Conservation (phyloP, 53 echinoderm and acorn worm species). For the Echinometra lucunter region DNA sequence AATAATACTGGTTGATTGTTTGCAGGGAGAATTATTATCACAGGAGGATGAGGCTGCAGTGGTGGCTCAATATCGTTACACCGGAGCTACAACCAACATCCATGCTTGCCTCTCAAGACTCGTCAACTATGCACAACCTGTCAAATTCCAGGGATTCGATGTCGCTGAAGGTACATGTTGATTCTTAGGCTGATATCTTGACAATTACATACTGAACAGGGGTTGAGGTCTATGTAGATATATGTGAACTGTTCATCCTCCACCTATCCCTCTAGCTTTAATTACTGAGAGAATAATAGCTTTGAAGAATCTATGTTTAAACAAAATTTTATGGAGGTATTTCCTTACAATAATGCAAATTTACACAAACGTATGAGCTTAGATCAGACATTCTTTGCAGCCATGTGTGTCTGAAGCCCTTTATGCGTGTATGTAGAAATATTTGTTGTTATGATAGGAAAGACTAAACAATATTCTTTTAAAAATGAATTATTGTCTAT, state of each 20-base stretch:
- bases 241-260: not conserved
- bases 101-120: slow-evolving; percentile 93
- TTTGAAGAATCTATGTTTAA: not conserved
- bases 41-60: slow-evolving; percentile 93
- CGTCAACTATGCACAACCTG: slow-evolving; percentile 99
- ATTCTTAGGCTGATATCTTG: not conserved
- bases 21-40: slow-evolving; percentile 90
- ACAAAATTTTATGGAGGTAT: not conserved
- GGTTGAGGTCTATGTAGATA: not conserved
- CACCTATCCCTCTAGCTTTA: not conserved
- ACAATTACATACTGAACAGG: not conserved
- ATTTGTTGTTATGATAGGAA: not conserved
- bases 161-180: slow-evolving; percentile 86
- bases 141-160: slow-evolving; percentile 98
- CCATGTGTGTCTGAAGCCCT: not conserved
- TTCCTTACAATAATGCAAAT: no score
- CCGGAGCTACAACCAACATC: slow-evolving; percentile 96
- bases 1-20: not conserved
- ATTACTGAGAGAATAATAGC: not conserved
- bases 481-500: no score
- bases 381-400: not conserved
- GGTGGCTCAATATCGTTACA: slow-evolving; percentile 94
- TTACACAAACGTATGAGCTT: not conserved
- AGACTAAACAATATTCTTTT: not conserved
- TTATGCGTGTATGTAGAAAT: not conserved